Evolutionary conservation across 2,113 vertebrate genomes (phyloP).

Genomic region (Apistogramma diplotaenia): DNA sequence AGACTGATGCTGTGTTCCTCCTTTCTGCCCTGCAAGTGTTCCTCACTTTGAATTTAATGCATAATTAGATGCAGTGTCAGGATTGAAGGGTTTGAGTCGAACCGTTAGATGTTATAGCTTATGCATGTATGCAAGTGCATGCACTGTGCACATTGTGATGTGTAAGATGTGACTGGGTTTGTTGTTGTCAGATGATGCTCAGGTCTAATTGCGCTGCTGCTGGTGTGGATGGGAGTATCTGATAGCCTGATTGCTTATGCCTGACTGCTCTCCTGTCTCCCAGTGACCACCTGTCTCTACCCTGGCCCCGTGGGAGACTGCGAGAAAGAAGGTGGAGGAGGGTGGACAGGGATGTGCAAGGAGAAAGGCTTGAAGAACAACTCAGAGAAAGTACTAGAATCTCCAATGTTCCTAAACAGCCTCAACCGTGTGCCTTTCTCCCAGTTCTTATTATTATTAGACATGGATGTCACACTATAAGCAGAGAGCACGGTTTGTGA

Average conservation of each 20-base stretch:
- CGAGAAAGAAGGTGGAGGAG: conserved; percentile 5
- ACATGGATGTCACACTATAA: background rate
- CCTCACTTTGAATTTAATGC: background rate
- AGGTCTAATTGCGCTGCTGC: conserved; percentile 56
- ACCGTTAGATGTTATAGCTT: background rate
- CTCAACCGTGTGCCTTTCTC: background rate
- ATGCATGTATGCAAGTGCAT: background rate
- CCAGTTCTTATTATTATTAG: conserved; percentile 23
- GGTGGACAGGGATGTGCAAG: conserved; percentile 17
- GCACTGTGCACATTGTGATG: background rate
- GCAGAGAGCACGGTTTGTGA: conserved; percentile 13
- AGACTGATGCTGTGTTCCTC: background rate
- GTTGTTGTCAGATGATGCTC: conserved; percentile 59
- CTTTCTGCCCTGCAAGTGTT: conserved; percentile 1
- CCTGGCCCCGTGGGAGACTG: conserved; percentile 38
- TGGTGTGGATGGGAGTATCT: conserved; percentile 68
- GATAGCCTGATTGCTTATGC: conserved; percentile 72
- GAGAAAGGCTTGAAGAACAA: conserved; percentile 38
- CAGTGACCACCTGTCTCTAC: conserved; percentile 73
- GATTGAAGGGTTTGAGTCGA: background rate
- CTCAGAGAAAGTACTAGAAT: conserved; percentile 51
- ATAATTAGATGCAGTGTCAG: conserved; percentile 32
- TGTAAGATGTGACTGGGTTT: conserved; percentile 37
- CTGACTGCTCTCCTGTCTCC: conserved; percentile 64
- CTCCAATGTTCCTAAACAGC: conserved; percentile 3